A percentile compares a stretch with the other conserved stretches of the same genome.
These are phyloP conservation scores for Amblyraja radiata DNA, from an alignment of 2,797 vertebrate genomes.

Conservation along the genomic window DNA sequence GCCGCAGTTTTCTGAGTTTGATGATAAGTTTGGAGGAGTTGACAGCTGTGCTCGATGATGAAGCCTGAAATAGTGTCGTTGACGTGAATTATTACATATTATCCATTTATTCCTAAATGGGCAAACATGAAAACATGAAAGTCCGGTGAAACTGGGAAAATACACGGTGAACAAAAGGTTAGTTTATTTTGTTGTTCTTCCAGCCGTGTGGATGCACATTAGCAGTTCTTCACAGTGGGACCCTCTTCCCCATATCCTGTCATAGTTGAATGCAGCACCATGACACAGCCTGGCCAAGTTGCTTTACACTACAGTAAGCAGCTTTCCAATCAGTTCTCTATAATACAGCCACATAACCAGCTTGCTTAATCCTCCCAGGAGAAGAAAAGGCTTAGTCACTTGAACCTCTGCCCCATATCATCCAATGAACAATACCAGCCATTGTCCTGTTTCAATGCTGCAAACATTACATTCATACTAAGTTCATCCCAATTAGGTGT, in stretches of 20 bases:
- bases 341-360: constrained; percentile 6
- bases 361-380: constrained; percentile 25
- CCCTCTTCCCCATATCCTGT: constrained; percentile 20
- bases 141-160: neutral
- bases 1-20: no score
- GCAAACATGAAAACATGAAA: neutral
- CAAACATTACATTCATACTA: neutral
- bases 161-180: constrained; percentile 18
- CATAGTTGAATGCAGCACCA: constrained; percentile 1
- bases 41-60: no score
- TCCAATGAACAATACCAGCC: neutral
- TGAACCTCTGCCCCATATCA: constrained; percentile 23
- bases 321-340: constrained; percentile 29
- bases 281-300: constrained; percentile 25
- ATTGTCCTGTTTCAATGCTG: constrained; percentile 1
- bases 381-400: constrained; percentile 24
- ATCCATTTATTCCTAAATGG: neutral
- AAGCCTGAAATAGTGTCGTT: neutral
- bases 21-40: no score
- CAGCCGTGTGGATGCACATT: constrained; percentile 29
- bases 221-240: neutral
- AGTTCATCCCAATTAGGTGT: constrained; percentile 25
- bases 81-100: neutral
- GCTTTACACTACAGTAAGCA: constrained; percentile 25
- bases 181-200: constrained; percentile 23